Evolutionary conservation across 2,113 vertebrate species (phyloP), one percentile per base, ranked within the genome.

Genomic region (Lucifuga dentata): DNA sequence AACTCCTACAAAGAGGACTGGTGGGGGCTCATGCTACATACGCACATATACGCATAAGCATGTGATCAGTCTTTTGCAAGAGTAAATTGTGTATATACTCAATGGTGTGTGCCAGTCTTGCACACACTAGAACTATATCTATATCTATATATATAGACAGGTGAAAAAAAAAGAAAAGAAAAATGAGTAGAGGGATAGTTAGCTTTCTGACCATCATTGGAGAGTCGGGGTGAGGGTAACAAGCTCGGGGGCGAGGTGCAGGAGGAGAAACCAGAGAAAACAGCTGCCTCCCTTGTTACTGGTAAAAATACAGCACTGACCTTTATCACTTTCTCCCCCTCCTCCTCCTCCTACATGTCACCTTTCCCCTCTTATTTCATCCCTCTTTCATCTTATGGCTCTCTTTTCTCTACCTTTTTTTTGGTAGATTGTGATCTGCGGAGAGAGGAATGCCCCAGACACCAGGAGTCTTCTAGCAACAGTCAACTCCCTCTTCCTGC

Each of bases 401-500:
- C 8, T 29, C 35, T 33, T 9, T 12, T 26, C 23, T 26, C 6
- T 3, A 12, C 21, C 15, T 40, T 26, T 56, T 51, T 41, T 51
- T 58, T 26, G 13, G 39, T 74, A 98, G 97, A 94, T 99, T 0
- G 82, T 98, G 73, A 92, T 99, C 89, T 95, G 94, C 60, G 95
- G 96, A 23, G 91, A 94, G 68, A 93, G 88, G n/a, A 92, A 93
- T 55, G 90, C 92, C 55, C 91, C 93, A 13, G 96, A 97, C 85
- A 98, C 96, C 1, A 84, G 84, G 17, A 89, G 90, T 57, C 90
- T 99, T 71, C 69, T 97, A 38, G 88, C 79, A 56, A 92, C 93
- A 0, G 88, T 96, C 67, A 92, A 75, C 78, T 93, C 95, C 0
- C 45, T 95, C 55, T 98, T 94, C 70, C 67, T 94, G 39, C 96